Conservation (phyloP, 2,797 vertebrate species). For the Tenualosa thibaudeaui region DNA sequence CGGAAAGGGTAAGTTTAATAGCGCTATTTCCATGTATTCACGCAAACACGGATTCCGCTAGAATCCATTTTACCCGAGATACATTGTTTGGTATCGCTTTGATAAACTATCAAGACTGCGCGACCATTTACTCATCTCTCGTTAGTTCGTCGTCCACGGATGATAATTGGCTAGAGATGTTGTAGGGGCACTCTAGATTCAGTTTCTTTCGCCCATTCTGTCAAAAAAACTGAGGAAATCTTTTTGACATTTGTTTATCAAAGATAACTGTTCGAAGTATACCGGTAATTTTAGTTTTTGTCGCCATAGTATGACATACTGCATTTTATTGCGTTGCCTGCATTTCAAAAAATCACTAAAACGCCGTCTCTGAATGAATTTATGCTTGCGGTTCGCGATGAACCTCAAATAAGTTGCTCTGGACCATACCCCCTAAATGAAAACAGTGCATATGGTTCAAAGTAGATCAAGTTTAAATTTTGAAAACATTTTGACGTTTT, state of each 20-base stretch:
- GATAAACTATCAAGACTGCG: constrained; percentile 10
- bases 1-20: constrained; percentile 20
- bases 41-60: constrained; percentile 9
- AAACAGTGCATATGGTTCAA: neutral
- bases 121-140: neutral
- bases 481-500: neutral
- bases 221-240: neutral
- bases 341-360: neutral
- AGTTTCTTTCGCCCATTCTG: neutral
- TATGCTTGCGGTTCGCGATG: neutral
- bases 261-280: neutral
- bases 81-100: constrained; percentile 12
- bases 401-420: neutral
- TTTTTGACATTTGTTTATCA: neutral
- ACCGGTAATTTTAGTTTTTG: neutral
- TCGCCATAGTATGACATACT: neutral
- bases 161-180: constrained; percentile 1
- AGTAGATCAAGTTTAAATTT: neutral
- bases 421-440: neutral
- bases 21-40: neutral
- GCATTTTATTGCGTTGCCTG: neutral
- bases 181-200: neutral
- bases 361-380: neutral
- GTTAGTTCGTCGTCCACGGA: neutral
- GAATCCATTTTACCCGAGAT: constrained; percentile 11